Percentiles rank a stretch among this genome's conserved stretches.
Evolutionary conservation across 2,797 vertebrate genomes (phyloP).

Genomic region (Aulostomus chinensis): DNA sequence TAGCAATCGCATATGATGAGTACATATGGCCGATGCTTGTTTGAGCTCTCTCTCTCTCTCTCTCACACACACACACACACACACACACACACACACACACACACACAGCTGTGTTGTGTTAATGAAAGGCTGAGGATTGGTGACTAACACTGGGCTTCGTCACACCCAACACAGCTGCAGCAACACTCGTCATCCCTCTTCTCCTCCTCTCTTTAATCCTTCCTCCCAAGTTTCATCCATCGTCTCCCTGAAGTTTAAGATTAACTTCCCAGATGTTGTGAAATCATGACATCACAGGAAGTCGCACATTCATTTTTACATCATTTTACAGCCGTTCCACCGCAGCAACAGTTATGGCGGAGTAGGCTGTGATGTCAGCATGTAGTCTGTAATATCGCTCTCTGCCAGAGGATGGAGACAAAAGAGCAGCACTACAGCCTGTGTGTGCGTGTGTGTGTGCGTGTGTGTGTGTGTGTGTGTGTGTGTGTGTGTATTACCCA

Average conservation of each 20-base stretch:
- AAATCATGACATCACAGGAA: no score
- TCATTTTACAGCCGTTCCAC: no score
- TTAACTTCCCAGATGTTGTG: no score
- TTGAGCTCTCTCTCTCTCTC: background rate
- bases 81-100: background rate
- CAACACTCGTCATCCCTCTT: slow-evolving; percentile 6
- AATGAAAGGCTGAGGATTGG: slow-evolving; percentile 30
- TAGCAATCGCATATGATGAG: no score
- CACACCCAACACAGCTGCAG: slow-evolving; percentile 19
- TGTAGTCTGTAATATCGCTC: no score
- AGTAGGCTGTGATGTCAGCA: no score
- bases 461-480: background rate
- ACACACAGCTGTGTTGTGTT: slow-evolving; percentile 40
- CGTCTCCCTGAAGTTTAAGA: background rate
- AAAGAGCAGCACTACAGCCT: background rate
- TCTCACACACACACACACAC: background rate
- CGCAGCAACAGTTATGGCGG: no score
- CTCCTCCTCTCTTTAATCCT: slow-evolving; percentile 4
- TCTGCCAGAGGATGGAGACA: no score
- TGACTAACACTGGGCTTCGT: slow-evolving; percentile 16
- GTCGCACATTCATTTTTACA: no score
- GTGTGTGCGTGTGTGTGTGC: background rate
- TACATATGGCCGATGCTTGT: no score
- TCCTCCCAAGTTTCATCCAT: background rate
- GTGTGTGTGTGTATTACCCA: slow-evolving; percentile 56